phyloP scores from a whole-genome alignment of 1,140 invertebrate species.

The Drosophila hydei region DNA sequence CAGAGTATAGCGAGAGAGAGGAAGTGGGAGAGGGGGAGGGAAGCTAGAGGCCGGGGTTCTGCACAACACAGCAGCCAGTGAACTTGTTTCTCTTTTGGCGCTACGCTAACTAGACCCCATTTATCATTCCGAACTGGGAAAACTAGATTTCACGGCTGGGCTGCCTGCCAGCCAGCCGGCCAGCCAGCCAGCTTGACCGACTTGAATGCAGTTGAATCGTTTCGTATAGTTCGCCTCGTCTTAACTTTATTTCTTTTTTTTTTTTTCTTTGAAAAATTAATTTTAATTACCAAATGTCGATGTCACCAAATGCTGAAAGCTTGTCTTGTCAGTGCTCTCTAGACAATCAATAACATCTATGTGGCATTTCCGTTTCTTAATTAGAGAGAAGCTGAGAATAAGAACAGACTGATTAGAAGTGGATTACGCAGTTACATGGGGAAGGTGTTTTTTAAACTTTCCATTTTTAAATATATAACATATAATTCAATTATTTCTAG shows the following conservation, averaged over 20 bases:
- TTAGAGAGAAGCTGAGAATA: conserved; percentile 18
- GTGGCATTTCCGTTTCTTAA: conserved; percentile 47
- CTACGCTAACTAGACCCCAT: conserved; percentile 74
- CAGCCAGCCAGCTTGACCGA: conserved; percentile 31
- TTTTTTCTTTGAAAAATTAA: conserved; percentile 60
- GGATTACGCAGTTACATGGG: not conserved
- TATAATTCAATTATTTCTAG: no score
- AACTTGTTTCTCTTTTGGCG: conserved; percentile 77
- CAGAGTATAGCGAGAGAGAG: not conserved
- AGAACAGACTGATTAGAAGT: not conserved
- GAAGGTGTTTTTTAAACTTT: no score
- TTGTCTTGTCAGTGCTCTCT: conserved; percentile 27
- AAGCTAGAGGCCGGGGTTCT: not conserved
- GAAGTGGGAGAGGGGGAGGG: not conserved
- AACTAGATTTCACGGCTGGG: conserved; percentile 62
- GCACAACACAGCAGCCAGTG: conserved; percentile 38
- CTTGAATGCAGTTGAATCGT: conserved; percentile 25
- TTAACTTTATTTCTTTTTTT: not conserved
- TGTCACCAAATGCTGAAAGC: conserved; percentile 44
- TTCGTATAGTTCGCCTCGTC: conserved; percentile 8
- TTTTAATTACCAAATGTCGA: conserved; percentile 69
- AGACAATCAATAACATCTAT: conserved; percentile 54
- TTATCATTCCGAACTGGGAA: conserved; percentile 74
- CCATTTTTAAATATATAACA: no score
- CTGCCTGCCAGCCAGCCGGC: not conserved